phyloP scores from a whole-genome alignment of 2,888 invertebrate species.

The Yponomeuta malinellus region DNA sequence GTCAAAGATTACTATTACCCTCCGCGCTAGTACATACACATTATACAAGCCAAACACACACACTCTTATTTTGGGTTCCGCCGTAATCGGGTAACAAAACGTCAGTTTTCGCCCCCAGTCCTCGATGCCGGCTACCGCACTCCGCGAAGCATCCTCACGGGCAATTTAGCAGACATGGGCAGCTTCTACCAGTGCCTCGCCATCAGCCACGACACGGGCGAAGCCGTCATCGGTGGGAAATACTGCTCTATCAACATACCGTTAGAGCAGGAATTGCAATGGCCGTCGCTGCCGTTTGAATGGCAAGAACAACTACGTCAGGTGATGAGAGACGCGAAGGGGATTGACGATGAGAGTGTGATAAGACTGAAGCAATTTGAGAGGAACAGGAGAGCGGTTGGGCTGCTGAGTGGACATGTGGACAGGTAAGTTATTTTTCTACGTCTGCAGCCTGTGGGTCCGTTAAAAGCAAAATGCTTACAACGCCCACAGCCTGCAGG shows the following conservation, averaged over 20 bases:
- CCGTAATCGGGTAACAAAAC: background rate
- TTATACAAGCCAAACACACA: no score
- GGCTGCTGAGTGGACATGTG: background rate
- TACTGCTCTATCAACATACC: slow-evolving; percentile 25
- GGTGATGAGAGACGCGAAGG: slow-evolving; percentile 15
- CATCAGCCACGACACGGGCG: slow-evolving; percentile 12
- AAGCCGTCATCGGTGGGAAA: slow-evolving; percentile 13
- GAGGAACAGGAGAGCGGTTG: background rate
- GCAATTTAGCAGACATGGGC: slow-evolving; percentile 17
- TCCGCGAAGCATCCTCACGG: slow-evolving; percentile 15
- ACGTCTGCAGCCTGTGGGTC: no score
- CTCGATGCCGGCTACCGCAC: slow-evolving; percentile 16
- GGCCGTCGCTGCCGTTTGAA: slow-evolving; percentile 24
- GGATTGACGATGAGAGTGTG: slow-evolving; percentile 15
- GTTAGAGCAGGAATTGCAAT: slow-evolving; percentile 17
- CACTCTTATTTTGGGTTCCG: no score
- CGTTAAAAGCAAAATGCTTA: no score
- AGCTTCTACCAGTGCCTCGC: slow-evolving; percentile 18
- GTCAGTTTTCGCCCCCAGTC: slow-evolving; percentile 6
- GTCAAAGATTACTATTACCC: no score
- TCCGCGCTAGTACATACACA: no score
- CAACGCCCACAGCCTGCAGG: no score
- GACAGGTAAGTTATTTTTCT: background rate
- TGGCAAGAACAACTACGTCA: slow-evolving; percentile 16
- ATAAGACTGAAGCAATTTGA: slow-evolving; percentile 13